A percentile compares a stretch with the other conserved stretches of the same genome.
Evolutionary conservation across 1,140 invertebrate species (phyloP).

Genomic region (Drosophila malerkotliana): DNA sequence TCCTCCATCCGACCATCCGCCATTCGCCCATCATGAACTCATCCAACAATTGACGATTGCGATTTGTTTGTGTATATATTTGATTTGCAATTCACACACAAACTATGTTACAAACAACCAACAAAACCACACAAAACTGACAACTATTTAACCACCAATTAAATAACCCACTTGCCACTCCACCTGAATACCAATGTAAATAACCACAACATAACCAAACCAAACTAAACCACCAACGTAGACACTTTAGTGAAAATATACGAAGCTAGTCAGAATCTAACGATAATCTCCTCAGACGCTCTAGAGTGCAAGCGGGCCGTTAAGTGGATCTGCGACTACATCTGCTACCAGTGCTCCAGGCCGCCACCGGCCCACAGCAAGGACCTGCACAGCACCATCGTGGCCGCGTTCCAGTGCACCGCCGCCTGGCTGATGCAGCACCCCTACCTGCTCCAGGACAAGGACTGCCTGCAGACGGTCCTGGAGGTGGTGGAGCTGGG

Average conservation of each 20-base stretch:
- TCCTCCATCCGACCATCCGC: slow-evolving; percentile 1
- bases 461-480: slow-evolving; percentile 95
- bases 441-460: slow-evolving; percentile 94
- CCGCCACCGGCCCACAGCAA: slow-evolving; percentile 98
- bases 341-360: slow-evolving; percentile 96
- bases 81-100: neutral
- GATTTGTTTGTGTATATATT: slow-evolving; percentile 27
- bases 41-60: slow-evolving; percentile 37
- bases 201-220: slow-evolving; percentile 15
- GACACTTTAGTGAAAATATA: slow-evolving; percentile 83
- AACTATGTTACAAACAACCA: neutral
- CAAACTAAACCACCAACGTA: slow-evolving; percentile 36
- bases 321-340: slow-evolving; percentile 99
- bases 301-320: slow-evolving; percentile 96
- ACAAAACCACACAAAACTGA: neutral
- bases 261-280: slow-evolving; percentile 84
- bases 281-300: slow-evolving; percentile 87
- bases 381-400: slow-evolving; percentile 98
- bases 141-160: neutral
- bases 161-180: slow-evolving; percentile 28
- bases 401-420: slow-evolving; percentile 96
- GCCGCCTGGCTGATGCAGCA: slow-evolving; percentile 96
- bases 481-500: slow-evolving; percentile 98
- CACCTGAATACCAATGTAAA: slow-evolving; percentile 42
- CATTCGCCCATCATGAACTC: slow-evolving; percentile 9